A percentile compares a stretch with the other conserved stretches of the same genome.
Conservation (phyloP, 2,113 vertebrate species). For the Anarhynchus alexandrinus region DNA sequence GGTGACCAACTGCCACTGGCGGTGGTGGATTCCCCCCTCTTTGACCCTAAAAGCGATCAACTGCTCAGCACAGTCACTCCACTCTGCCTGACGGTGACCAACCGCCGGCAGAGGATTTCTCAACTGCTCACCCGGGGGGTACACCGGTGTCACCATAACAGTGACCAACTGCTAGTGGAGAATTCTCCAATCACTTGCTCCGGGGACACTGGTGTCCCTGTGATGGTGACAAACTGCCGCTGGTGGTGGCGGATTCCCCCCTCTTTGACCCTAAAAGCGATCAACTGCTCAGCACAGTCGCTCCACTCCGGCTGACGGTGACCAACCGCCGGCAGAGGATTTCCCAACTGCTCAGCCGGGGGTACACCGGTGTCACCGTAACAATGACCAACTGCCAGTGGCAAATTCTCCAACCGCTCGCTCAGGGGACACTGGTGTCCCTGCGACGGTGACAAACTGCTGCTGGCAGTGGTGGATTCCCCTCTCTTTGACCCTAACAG, state of each 20-base stretch:
- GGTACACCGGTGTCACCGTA: background rate
- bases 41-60: background rate
- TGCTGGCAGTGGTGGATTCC: background rate
- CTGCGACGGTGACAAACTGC: background rate
- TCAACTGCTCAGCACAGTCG: background rate
- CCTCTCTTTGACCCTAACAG: background rate
- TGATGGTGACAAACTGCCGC: background rate
- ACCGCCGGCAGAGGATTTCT: background rate
- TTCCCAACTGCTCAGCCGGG: background rate
- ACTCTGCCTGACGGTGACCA: background rate
- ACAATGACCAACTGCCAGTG: rapidly evolving
- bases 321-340: background rate
- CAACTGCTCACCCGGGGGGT: background rate
- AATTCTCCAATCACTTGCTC: rapidly evolving
- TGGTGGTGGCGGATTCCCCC: background rate
- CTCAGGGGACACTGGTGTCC: no score
- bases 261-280: background rate
- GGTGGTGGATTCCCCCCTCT: background rate
- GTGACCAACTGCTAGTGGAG: rapidly evolving
- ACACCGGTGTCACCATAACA: background rate
- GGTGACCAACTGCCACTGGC: background rate
- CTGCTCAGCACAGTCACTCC: background rate
- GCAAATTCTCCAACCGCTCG: background rate
- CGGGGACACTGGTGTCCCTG: background rate
- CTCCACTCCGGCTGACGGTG: background rate